phyloP scores from a whole-genome alignment of 2,888 invertebrate species.

The Pollenia amentaria region DNA sequence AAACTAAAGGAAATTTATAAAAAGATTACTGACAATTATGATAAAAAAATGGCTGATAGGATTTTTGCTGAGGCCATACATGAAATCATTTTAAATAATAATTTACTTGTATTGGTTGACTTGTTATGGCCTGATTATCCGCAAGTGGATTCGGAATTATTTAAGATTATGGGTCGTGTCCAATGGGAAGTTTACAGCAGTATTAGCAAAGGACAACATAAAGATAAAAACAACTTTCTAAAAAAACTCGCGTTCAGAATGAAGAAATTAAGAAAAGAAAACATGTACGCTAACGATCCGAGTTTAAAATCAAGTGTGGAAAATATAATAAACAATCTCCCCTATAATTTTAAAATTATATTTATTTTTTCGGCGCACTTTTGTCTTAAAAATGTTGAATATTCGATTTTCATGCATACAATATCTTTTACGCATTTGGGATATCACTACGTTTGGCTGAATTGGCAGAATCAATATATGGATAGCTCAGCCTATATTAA shows the following conservation, averaged over 20 bases:
- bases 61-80: slow-evolving; percentile 4
- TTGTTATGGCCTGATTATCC: slow-evolving; percentile 8
- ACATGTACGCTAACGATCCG: neutral
- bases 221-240: slow-evolving; percentile 4
- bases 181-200: neutral
- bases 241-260: slow-evolving; percentile 5
- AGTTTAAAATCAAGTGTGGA: slow-evolving; percentile 13
- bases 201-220: neutral
- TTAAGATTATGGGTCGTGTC: neutral
- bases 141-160: neutral
- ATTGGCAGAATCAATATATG: slow-evolving; percentile 36
- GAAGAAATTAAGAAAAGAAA: slow-evolving; percentile 7
- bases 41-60: neutral
- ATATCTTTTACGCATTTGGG: too few relatives aligned
- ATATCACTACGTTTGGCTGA: slow-evolving; percentile 43
- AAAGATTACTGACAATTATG: neutral
- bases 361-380: slow-evolving; percentile 42
- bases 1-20: neutral
- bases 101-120: neutral
- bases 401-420: neutral
- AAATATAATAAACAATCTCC: neutral
- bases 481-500: slow-evolving; percentile 26
- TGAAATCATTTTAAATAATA: neutral
- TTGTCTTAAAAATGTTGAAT: slow-evolving; percentile 32
- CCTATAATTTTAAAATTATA: slow-evolving; percentile 26